Conservation (phyloP, 2,888 invertebrate species). For the Litoditis marina region DNA sequence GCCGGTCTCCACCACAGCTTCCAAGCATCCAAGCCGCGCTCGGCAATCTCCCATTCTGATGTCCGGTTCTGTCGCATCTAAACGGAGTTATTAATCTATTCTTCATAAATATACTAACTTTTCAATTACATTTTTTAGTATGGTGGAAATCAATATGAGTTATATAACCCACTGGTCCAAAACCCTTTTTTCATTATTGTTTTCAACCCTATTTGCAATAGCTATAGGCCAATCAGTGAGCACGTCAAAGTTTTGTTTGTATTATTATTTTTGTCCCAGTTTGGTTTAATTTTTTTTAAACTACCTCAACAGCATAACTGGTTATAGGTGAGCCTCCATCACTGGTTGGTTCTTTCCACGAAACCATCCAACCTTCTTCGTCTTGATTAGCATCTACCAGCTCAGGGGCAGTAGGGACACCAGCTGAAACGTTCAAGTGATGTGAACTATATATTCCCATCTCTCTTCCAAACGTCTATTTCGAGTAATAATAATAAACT, state of each 20-base stretch:
- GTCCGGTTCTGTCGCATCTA: conserved; percentile 47
- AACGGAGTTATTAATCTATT: neutral
- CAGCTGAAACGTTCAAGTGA: conserved; percentile 52
- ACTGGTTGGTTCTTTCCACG: conserved; percentile 52
- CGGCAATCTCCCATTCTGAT: conserved; percentile 60
- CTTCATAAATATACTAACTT: too few species aligned
- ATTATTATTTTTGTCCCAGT: too few species aligned
- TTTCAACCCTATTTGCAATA: too few species aligned
- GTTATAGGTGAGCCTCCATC: conserved; percentile 57
- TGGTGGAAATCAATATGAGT: too few species aligned
- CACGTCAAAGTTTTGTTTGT: conserved; percentile 1
- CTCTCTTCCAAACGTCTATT: too few species aligned
- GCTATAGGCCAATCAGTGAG: too few species aligned
- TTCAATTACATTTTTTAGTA: too few species aligned
- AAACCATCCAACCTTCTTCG: conserved; percentile 54
- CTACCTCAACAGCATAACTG: conserved; percentile 56
- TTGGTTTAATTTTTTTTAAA: too few species aligned
- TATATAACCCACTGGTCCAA: too few species aligned
- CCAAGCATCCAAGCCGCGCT: conserved; percentile 54
- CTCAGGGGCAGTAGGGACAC: conserved; percentile 55
- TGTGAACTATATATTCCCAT: too few species aligned
- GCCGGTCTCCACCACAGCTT: conserved; percentile 49
- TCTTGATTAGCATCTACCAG: conserved; percentile 45
- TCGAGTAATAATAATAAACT: too few species aligned
- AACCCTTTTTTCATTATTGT: too few species aligned